Conservation (phyloP, 92 coral and sea anemone genomes). For the Zoanthus solanderi region DNA sequence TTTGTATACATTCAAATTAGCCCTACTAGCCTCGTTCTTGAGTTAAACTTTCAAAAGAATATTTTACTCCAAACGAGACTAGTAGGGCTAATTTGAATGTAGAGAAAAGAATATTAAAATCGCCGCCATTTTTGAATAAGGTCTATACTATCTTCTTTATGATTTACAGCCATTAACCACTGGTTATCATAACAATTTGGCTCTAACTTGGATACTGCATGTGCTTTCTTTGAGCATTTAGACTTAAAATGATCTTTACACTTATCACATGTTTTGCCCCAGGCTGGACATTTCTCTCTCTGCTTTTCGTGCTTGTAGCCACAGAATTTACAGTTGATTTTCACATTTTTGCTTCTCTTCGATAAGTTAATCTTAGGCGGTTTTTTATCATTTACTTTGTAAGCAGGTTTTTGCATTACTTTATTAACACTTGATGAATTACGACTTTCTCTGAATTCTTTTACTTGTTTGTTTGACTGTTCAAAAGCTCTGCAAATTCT, state of each 20-base stretch:
- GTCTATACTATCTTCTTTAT: not conserved
- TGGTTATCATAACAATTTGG: not conserved
- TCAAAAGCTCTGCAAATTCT: not conserved
- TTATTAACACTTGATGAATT: constrained; percentile 32
- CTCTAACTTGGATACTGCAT: not conserved
- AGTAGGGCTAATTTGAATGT: too few species aligned
- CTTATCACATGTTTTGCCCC: not conserved
- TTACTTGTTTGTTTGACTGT: too few species aligned
- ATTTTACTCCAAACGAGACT: too few species aligned
- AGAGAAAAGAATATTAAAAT: too few species aligned
- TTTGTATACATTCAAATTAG: too few species aligned
- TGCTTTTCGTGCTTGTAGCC: not conserved
- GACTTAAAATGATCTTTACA: constrained; percentile 53
- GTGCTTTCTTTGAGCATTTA: constrained; percentile 6
- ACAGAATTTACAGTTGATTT: constrained; percentile 37
- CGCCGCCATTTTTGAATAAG: too few species aligned
- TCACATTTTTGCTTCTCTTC: not conserved
- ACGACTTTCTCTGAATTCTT: not conserved
- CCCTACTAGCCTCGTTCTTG: too few species aligned
- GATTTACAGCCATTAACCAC: not conserved
- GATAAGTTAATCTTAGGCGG: not conserved
- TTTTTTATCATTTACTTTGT: constrained; percentile 16
- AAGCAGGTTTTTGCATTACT: constrained; percentile 13
- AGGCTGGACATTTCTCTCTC: too few species aligned
- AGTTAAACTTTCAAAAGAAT: too few species aligned